Evolutionary conservation across 2,797 vertebrate genomes (phyloP).

Genomic region (Paguma larvata): DNA sequence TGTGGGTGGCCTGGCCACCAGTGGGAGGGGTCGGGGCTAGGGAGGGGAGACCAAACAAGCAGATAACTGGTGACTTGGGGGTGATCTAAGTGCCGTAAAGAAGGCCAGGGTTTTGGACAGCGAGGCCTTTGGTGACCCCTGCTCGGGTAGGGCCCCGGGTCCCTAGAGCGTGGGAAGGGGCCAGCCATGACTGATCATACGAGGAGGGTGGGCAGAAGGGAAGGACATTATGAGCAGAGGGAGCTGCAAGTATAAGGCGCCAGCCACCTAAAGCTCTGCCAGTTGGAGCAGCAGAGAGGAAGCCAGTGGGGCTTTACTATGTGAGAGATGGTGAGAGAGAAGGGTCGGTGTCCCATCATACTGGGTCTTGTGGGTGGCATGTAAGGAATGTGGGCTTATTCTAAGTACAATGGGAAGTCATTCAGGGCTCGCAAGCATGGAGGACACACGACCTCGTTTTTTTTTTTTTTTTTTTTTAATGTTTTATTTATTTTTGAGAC

Average conservation of each 20-base stretch:
- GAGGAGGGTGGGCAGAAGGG: background rate
- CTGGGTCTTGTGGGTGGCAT: background rate
- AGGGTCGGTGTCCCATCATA: background rate
- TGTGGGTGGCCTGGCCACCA: fast-evolving
- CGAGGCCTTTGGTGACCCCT: background rate
- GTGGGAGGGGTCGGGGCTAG: background rate
- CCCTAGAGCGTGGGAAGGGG: background rate
- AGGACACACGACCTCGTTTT: background rate
- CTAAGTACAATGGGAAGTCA: background rate
- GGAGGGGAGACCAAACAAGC: background rate
- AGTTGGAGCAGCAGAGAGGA: background rate
- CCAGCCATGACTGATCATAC: no score
- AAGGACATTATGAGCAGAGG: background rate
- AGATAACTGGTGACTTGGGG: background rate
- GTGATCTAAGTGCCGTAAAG: background rate
- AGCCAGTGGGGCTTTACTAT: background rate
- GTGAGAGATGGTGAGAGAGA: background rate
- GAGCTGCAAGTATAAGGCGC: no score
- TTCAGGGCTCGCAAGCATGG: background rate
- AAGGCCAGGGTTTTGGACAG: background rate
- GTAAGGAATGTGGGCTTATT: background rate
- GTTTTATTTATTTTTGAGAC: no score
- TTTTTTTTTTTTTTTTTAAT: background rate
- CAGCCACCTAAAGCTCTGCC: background rate
- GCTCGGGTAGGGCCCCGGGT: background rate